Base-by-base conservation (phyloP, 2,888 invertebrate species). In the Cinara cedri region DNA sequence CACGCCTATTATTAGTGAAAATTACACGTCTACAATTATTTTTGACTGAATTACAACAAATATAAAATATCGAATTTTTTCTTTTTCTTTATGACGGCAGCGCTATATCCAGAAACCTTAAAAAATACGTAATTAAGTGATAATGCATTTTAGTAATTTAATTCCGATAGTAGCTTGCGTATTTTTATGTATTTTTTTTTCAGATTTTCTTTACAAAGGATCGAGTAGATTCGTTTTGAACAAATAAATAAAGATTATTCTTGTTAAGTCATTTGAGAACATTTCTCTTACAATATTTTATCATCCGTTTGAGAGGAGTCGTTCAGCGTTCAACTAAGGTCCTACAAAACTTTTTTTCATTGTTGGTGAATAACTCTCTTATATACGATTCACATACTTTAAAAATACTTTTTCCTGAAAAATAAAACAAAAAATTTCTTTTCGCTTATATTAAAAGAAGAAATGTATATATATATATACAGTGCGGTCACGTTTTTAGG, bases 331-430 rank as follows among this genome's bases (percentile, higher is more conserved):
- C 24, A 46, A 1, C 3, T 46, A 57, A n/a, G 10, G 26, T 60
- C 34, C 62, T 34, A 49, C 49, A 51, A 72, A 72, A 72, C 34
- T 72, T 72, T 72, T 34, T 72, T 42, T 26, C 49, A 49, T 26
- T 72, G 9, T 72, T 49, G 0, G 44, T 44, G 44, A n/a, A 57
- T 46, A 72, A 57, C 44, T 72, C 24, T 24, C 24, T 19, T 16
- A n/a, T 34, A 62, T 3, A 42, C 19, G 19, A 70, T 34, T 54
- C 13, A 9, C 2, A 9, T 21, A 8, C 34, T 42, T 68, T 42
- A 51, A 51, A 68, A 70, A 44, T 57, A 1, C 1, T 24, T 16
- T 55, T 42, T 21, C 21, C 14, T 21, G 24, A 10, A 11, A 57
- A 57, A 44, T 44, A 42, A 57, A 57, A 55, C 49, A 70, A 65